Evolutionary conservation across 2,797 vertebrate species (phyloP).

Genomic region (Cynodonichthys magdalenae): DNA sequence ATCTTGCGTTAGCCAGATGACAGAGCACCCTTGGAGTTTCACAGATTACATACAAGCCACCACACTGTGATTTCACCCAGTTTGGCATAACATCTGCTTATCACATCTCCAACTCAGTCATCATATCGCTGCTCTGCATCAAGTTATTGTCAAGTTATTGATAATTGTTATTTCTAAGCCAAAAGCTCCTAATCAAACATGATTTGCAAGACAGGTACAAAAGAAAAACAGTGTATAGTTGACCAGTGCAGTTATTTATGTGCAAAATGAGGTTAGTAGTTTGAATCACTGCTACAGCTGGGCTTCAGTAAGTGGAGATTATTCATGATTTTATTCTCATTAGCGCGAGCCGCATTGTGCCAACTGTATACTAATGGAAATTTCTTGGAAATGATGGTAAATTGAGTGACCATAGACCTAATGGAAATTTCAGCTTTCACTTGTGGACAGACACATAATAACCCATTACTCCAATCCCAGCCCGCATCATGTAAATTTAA

Average conservation of each 20-base stretch:
- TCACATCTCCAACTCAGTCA: constrained; percentile 22
- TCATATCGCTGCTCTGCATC: constrained; percentile 5
- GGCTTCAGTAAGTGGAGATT: constrained; percentile 31
- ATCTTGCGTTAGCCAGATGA: constrained; percentile 24
- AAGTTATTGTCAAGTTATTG: constrained; percentile 15
- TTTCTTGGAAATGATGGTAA: constrained; percentile 23
- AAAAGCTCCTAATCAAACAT: constrained; percentile 14
- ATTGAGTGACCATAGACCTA: constrained; percentile 29
- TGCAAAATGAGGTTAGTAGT: constrained; percentile 3
- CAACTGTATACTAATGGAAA: constrained; percentile 35
- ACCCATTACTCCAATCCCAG: constrained; percentile 8
- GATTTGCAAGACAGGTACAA: constrained; percentile 4
- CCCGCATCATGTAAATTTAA: neutral
- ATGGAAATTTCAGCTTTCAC: constrained; percentile 31
- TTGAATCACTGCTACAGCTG: constrained; percentile 22
- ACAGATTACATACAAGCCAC: constrained; percentile 21
- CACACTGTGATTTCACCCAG: constrained; percentile 67
- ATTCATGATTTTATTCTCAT: constrained; percentile 30
- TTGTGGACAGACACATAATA: constrained; percentile 8
- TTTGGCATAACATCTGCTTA: constrained; percentile 32
- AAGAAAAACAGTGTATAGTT: neutral
- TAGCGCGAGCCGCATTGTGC: constrained; percentile 13
- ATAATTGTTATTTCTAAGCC: constrained; percentile 23
- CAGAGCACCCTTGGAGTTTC: constrained; percentile 37
- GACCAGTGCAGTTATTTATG: neutral